phyloP scores from a whole-genome alignment of 2,888 invertebrate genomes.

The Plagodis pulveraria region DNA sequence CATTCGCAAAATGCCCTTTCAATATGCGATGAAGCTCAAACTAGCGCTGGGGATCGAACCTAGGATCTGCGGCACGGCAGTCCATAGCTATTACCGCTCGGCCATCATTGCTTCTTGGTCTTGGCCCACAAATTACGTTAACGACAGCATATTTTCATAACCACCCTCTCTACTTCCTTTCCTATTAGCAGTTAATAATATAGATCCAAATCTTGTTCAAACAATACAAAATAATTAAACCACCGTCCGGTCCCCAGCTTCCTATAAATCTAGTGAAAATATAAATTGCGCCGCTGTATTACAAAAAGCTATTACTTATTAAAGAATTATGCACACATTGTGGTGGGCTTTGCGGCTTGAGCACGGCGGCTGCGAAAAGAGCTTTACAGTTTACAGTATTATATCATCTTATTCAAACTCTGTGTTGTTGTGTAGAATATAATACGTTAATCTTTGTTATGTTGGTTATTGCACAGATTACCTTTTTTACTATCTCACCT shows the following conservation, averaged over 20 bases:
- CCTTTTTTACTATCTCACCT: too few relatives aligned
- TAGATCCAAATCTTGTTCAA: constrained; percentile 68
- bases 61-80: too few relatives aligned
- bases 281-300: constrained; percentile 64
- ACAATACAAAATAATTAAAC: constrained; percentile 75
- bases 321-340: constrained; percentile 62
- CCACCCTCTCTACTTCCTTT: constrained; percentile 43
- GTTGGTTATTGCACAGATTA: too few relatives aligned
- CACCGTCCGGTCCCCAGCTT: constrained; percentile 53
- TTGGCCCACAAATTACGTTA: too few relatives aligned
- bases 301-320: constrained; percentile 65
- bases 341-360: constrained; percentile 51
- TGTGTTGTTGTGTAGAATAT: constrained; percentile 27
- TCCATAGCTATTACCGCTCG: too few relatives aligned
- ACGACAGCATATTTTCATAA: neutral
- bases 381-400: constrained; percentile 48
- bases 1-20: too few relatives aligned
- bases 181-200: constrained; percentile 62
- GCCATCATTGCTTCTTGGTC: too few relatives aligned
- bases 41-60: too few relatives aligned
- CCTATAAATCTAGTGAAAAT: constrained; percentile 64
- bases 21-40: too few relatives aligned
- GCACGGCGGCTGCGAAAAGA: constrained; percentile 51
- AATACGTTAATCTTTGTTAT: neutral
- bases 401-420: neutral